Evolutionary conservation across 2,888 invertebrate species (phyloP).

Genomic region (Lottia gigantea): DNA sequence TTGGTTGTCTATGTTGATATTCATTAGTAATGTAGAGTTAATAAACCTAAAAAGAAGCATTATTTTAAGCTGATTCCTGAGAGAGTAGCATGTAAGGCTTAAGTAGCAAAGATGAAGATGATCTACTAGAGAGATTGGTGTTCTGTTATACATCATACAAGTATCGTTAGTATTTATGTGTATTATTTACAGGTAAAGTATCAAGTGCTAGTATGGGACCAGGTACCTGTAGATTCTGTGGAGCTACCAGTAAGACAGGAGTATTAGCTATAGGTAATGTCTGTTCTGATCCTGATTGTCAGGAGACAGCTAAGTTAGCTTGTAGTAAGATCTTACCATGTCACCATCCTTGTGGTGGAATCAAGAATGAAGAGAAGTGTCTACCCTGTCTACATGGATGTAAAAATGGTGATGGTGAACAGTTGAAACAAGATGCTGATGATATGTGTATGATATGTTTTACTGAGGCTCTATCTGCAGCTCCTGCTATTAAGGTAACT

Average conservation of each 20-base stretch:
- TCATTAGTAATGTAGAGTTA: too few species aligned
- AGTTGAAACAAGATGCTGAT: conserved; percentile 92
- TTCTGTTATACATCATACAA: too few species aligned
- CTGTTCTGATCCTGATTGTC: conserved; percentile 93
- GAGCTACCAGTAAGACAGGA: conserved; percentile 83
- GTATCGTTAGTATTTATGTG: too few species aligned
- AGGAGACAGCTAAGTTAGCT: conserved; percentile 79
- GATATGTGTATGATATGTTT: conserved; percentile 99
- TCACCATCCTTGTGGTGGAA: conserved; percentile 94
- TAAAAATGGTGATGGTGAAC: conserved; percentile 57
- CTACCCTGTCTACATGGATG: conserved; percentile 92
- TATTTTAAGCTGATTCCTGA: too few species aligned
- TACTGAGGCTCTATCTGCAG: conserved; percentile 93
- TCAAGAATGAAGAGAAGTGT: conserved; percentile 84
- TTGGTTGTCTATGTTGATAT: too few species aligned
- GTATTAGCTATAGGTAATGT: conserved; percentile 90
- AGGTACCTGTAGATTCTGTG: conserved; percentile 92
- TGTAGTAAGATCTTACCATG: conserved; percentile 86
- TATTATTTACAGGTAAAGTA: conserved; percentile 42
- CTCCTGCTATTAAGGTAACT: conserved; percentile 84
- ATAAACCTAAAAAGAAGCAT: too few species aligned
- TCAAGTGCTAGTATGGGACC: conserved; percentile 57
- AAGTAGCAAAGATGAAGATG: too few species aligned
- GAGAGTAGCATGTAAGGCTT: too few species aligned
- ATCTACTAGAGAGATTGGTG: too few species aligned